phyloP scores from a whole-genome alignment of 2,797 vertebrate genomes.

The Labroides dimidiatus region DNA sequence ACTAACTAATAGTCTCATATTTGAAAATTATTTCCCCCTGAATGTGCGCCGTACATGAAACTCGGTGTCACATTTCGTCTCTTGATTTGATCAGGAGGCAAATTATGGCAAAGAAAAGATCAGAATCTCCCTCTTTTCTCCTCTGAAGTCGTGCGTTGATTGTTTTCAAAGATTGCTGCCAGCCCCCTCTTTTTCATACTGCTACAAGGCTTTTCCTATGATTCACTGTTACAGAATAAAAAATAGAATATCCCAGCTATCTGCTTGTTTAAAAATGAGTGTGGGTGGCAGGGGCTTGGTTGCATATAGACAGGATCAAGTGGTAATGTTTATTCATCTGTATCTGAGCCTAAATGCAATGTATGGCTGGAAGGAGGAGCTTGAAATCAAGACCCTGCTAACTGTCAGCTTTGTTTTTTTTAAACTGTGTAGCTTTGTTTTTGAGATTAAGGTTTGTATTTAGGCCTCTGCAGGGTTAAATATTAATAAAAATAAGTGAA shows the following conservation, averaged over 20 bases:
- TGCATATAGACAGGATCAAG: conserved; percentile 66
- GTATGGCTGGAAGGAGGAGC: conserved; percentile 24
- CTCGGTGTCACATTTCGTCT: conserved; percentile 8
- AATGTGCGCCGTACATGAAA: conserved; percentile 14
- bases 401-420: conserved; percentile 24
- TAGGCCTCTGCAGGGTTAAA: neutral
- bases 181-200: conserved; percentile 53
- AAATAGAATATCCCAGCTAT: conserved; percentile 61
- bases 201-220: conserved; percentile 49
- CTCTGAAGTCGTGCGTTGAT: conserved; percentile 38
- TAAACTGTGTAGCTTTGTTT: conserved; percentile 1
- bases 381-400: conserved; percentile 33
- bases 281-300: conserved; percentile 70
- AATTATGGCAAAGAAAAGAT: conserved; percentile 27
- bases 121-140: neutral
- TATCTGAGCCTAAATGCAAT: conserved; percentile 45
- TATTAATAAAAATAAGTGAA: neutral
- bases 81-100: conserved; percentile 31
- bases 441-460: conserved; percentile 13
- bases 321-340: conserved; percentile 74
- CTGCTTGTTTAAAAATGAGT: conserved; percentile 65
- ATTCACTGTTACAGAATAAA: conserved; percentile 60
- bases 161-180: conserved; percentile 48
- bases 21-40: conserved; percentile 26
- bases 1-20: conserved; percentile 39